Percentiles rank a stretch among this genome's conserved stretches.
phyloP scores from a whole-genome alignment of 1,140 invertebrate species.

The Drosophila sp. region DNA sequence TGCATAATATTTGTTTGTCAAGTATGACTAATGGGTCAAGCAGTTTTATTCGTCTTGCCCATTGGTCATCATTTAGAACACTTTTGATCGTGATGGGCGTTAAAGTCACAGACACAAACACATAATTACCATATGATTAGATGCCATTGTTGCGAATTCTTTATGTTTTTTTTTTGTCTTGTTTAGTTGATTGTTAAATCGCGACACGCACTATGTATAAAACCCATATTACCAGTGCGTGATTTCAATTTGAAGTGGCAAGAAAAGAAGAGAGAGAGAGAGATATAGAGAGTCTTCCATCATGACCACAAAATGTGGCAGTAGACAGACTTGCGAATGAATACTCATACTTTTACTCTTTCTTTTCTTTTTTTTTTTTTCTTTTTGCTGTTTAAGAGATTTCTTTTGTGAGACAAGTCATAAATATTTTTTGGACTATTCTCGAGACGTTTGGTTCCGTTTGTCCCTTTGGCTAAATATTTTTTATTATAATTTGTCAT shows the following conservation, averaged over 20 bases:
- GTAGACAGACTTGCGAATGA: not conserved
- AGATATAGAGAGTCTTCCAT: constrained; percentile 3
- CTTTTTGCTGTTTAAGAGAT: constrained; percentile 25
- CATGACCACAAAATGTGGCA: constrained; percentile 8
- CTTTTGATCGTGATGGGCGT: not conserved
- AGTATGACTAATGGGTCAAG: not conserved
- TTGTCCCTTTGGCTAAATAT: constrained; percentile 25
- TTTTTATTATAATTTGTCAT: constrained; percentile 72
- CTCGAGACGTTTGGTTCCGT: constrained; percentile 3
- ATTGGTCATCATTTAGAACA: constrained; percentile 1
- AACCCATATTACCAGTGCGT: constrained; percentile 66
- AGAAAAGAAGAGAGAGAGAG: no score
- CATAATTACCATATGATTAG: constrained; percentile 60
- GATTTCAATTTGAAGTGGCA: constrained; percentile 65
- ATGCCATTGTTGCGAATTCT: constrained; percentile 37
- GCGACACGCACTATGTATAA: constrained; percentile 65
- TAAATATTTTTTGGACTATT: constrained; percentile 34
- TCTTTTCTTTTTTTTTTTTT: not conserved
- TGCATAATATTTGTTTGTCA: not conserved
- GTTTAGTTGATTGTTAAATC: constrained; percentile 54
- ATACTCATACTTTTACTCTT: not conserved
- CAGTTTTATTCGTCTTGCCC: not conserved
- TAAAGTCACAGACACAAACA: constrained; percentile 22
- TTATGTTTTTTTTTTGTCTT: constrained; percentile 23
- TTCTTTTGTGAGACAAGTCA: constrained; percentile 48